A percentile compares a stretch with the other conserved stretches of the same genome.
Evolutionary conservation across 2,797 vertebrate genomes (phyloP).

Genomic region (Neoniphon sammara): DNA sequence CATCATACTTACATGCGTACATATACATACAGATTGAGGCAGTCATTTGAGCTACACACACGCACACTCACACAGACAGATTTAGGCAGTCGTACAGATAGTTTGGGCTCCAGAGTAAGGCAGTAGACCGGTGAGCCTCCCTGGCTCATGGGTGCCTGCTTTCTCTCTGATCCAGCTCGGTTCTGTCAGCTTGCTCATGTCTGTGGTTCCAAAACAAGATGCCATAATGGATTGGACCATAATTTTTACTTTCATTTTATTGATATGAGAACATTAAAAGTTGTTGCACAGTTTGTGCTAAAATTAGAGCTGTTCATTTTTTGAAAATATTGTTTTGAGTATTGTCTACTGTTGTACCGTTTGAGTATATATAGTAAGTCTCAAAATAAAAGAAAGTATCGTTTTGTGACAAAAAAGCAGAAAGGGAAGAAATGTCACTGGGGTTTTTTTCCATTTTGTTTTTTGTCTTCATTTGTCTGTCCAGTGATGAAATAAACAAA

Average conservation of each 20-base stretch:
- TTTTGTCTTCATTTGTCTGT: slow-evolving; percentile 64
- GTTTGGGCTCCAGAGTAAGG: slow-evolving; percentile 68
- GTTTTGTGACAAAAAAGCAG: slow-evolving; percentile 61
- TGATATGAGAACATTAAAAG: slow-evolving; percentile 42
- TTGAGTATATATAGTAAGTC: slow-evolving; percentile 49
- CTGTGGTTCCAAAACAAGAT: slow-evolving; percentile 61
- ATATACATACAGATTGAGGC: neutral
- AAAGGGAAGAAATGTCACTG: slow-evolving; percentile 42
- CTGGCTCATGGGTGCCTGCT: slow-evolving; percentile 83
- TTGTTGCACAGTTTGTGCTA: slow-evolving; percentile 51
- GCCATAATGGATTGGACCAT: slow-evolving; percentile 55
- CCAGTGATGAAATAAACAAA: slow-evolving; percentile 69
- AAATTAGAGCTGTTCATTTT: slow-evolving; percentile 59
- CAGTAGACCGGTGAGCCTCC: slow-evolving; percentile 83
- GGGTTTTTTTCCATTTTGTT: slow-evolving; percentile 52
- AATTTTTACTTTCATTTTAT: slow-evolving; percentile 64
- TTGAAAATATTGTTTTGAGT: slow-evolving; percentile 60
- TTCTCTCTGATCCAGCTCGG: slow-evolving; percentile 80
- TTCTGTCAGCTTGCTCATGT: slow-evolving; percentile 63
- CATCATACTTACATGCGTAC: neutral
- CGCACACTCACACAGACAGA: slow-evolving; percentile 5
- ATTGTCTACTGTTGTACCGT: slow-evolving; percentile 60
- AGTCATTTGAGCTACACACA: neutral
- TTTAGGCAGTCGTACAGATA: slow-evolving; percentile 24
- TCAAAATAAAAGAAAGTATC: slow-evolving; percentile 60